These are phyloP conservation scores for Enteromius treurensis DNA, from an alignment of 2,797 vertebrate genomes.

Conservation along the genomic window DNA sequence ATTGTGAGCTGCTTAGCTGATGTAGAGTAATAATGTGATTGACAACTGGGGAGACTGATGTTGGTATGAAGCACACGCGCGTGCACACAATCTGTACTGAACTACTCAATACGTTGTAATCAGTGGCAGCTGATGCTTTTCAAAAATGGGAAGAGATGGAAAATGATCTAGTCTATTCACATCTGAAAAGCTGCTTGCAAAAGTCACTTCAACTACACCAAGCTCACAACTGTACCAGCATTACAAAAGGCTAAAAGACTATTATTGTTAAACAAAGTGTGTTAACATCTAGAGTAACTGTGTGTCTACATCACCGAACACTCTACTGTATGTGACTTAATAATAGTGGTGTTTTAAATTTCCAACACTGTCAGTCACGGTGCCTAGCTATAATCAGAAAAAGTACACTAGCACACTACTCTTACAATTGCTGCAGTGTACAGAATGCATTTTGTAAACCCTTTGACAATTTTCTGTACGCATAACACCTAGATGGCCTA, in stretches of 20 bases:
- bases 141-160: neutral
- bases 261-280: neutral
- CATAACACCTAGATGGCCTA: neutral
- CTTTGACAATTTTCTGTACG: neutral
- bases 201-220: neutral
- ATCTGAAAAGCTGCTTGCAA: neutral
- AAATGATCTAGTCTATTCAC: neutral
- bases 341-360: neutral
- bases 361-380: neutral
- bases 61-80: neutral
- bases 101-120: neutral
- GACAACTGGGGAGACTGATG: slow-evolving; percentile 53
- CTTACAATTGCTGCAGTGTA: neutral
- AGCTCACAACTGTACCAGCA: neutral
- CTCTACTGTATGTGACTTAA: neutral
- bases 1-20: slow-evolving; percentile 60
- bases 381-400: neutral
- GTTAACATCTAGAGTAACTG: neutral
- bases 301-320: neutral
- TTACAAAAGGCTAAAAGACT: neutral
- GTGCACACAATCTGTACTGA: neutral
- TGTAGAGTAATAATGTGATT: slow-evolving; percentile 66
- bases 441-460: neutral
- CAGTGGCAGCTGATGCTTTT: neutral
- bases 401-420: neutral